These are phyloP conservation scores for Apis dorsata DNA, from an alignment of 1,140 invertebrate species.

Conservation along the genomic window DNA sequence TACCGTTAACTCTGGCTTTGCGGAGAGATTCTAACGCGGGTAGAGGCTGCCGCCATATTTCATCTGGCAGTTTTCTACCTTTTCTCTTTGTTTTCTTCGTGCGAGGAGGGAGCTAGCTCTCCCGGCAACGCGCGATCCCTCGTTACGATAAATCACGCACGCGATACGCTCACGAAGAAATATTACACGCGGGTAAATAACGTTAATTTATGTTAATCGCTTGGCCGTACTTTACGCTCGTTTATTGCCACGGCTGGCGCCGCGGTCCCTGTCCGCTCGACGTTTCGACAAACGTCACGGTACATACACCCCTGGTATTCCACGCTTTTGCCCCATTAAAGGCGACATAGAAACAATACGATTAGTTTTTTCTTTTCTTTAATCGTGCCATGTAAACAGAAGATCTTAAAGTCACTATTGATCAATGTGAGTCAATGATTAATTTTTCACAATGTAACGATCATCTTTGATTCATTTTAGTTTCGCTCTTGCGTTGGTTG, in stretches of 20 bases:
- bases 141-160: constrained; percentile 51
- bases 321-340: neutral
- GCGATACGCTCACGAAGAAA: constrained; percentile 34
- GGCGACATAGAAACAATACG: no score
- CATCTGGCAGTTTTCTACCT: constrained; percentile 39
- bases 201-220: constrained; percentile 52
- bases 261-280: constrained; percentile 19
- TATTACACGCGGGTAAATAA: constrained; percentile 50
- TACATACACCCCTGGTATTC: neutral
- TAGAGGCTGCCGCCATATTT: constrained; percentile 34
- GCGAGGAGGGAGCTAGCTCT: neutral
- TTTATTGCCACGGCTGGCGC: constrained; percentile 34
- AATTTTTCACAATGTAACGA: no score
- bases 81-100: constrained; percentile 39
- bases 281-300: constrained; percentile 21
- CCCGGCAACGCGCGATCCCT: constrained; percentile 32
- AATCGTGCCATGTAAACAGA: neutral
- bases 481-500: no score
- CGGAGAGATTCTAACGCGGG: constrained; percentile 33
- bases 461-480: no score
- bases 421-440: no score
- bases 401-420: no score
- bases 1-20: constrained; percentile 36
- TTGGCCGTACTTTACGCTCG: constrained; percentile 33
- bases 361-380: neutral